These are phyloP conservation scores for Xanthia togata DNA, from an alignment of 2,888 invertebrate genomes.

Conservation along the genomic window DNA sequence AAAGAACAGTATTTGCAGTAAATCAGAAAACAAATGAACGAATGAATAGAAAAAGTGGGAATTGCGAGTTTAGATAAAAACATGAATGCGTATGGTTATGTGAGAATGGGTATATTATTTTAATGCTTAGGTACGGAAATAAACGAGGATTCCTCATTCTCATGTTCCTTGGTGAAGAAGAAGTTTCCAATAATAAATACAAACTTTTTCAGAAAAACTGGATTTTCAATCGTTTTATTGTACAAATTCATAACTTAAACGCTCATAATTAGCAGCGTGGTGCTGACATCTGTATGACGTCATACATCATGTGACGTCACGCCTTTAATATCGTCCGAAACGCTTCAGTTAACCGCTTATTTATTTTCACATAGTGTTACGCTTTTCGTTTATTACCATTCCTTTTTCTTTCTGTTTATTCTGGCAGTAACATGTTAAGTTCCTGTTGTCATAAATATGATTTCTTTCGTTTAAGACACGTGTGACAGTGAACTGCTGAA, in stretches of 20 bases:
- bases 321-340: not conserved
- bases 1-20: too few relatives aligned
- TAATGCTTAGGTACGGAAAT: not conserved
- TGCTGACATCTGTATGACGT: not conserved
- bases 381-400: not conserved
- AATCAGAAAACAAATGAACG: too few relatives aligned
- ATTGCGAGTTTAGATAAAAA: not conserved
- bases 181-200: not conserved
- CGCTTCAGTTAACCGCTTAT: too few relatives aligned
- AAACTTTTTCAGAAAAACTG: too few relatives aligned
- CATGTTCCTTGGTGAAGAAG: not conserved
- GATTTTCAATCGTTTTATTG: not conserved
- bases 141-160: conserved; percentile 2
- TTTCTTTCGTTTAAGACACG: too few relatives aligned
- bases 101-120: not conserved
- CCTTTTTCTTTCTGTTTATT: not conserved
- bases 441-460: not conserved
- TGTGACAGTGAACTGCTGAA: too few relatives aligned
- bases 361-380: not conserved
- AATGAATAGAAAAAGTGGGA: not conserved
- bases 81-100: not conserved
- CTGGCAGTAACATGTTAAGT: not conserved
- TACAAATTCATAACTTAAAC: not conserved
- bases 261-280: not conserved
- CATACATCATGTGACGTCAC: not conserved